Evolutionary conservation across 2,113 vertebrate species (phyloP).

Genomic region (Brachypodius melanocephalos): DNA sequence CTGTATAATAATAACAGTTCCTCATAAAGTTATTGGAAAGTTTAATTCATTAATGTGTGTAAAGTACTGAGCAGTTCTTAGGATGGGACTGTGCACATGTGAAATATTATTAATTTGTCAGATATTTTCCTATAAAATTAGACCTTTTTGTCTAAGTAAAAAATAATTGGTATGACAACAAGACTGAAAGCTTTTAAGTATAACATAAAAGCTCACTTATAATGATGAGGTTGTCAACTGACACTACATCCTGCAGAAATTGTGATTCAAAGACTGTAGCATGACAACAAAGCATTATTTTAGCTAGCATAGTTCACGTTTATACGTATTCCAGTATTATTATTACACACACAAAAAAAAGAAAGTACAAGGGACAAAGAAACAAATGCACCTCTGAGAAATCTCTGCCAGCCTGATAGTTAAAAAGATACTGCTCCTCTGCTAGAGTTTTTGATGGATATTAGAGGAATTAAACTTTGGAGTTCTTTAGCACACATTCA

Average conservation of each 20-base stretch:
- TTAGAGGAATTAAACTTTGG: not conserved
- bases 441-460: not conserved
- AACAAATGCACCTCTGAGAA: not conserved
- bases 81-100: not conserved
- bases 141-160: conserved; percentile 9
- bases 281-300: not conserved
- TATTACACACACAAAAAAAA: not conserved
- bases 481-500: conserved; percentile 13
- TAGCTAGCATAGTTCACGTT: not conserved
- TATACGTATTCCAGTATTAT: not conserved
- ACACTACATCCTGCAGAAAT: not conserved
- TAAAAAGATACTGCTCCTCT: not conserved
- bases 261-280: not conserved
- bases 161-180: conserved; percentile 25
- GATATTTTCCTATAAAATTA: conserved; percentile 32
- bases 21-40: not conserved
- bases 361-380: not conserved
- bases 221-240: not conserved
- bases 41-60: conserved; percentile 8
- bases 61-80: not conserved
- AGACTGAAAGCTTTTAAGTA: conserved; percentile 24
- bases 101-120: conserved; percentile 26
- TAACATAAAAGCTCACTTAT: conserved; percentile 3
- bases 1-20: not conserved
- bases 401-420: not conserved